These are phyloP conservation scores for Drosophila anomelani DNA, from an alignment of 2,888 invertebrate genomes.

Conservation along the genomic window DNA sequence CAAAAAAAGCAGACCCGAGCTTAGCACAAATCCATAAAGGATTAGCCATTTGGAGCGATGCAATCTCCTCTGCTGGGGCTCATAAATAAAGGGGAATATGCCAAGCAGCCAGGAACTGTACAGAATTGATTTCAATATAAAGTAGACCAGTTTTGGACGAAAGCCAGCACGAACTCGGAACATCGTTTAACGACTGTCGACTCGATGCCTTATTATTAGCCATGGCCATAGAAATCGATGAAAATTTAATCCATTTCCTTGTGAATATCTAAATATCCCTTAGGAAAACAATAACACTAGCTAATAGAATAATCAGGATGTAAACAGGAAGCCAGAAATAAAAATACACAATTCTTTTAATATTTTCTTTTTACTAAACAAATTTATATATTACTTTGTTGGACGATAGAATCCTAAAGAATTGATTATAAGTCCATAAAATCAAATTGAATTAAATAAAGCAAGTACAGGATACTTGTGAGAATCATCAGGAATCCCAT, in stretches of 20 bases:
- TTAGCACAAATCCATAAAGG: constrained; percentile 23
- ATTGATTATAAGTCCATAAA: too few species aligned
- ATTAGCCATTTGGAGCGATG: constrained; percentile 30
- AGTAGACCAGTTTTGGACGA: constrained; percentile 1
- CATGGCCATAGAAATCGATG: not conserved
- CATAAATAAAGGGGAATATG: constrained; percentile 32
- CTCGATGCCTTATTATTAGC: not conserved
- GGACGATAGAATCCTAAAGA: too few species aligned
- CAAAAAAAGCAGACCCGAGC: constrained; percentile 1
- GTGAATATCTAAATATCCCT: not conserved
- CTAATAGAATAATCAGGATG: not conserved
- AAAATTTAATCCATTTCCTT: not conserved
- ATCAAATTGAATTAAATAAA: too few species aligned
- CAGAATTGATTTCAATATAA: constrained; percentile 3
- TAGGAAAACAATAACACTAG: not conserved
- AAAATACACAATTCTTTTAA: too few species aligned
- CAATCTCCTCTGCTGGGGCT: constrained; percentile 1
- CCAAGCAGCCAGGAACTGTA: constrained; percentile 22
- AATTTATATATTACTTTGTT: too few species aligned
- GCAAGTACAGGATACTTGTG: too few species aligned
- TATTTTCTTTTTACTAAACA: too few species aligned
- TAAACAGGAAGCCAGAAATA: not conserved
- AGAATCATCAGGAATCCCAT: too few species aligned
- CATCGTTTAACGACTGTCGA: constrained; percentile 15
- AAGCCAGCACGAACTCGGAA: constrained; percentile 9